Evolutionary conservation across 2,888 invertebrate genomes (phyloP).

Genomic region (Abrostola tripartita): DNA sequence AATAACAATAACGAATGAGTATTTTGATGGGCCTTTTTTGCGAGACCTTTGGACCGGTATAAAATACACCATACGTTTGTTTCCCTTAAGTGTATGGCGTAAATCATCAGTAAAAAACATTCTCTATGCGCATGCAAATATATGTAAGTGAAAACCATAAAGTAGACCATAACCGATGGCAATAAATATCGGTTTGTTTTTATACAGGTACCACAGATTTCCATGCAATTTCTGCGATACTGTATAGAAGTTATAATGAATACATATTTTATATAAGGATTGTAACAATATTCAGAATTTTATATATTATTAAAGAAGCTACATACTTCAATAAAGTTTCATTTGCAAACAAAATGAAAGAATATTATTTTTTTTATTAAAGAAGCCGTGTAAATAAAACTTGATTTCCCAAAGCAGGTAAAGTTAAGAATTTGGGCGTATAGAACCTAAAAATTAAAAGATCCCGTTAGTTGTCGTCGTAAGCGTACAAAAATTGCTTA

Average conservation of each 20-base stretch:
- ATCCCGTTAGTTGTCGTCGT: no score
- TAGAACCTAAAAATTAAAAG: no score
- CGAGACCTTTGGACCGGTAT: slow-evolving; percentile 11
- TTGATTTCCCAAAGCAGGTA: no score
- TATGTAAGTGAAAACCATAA: slow-evolving; percentile 6
- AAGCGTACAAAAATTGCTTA: no score
- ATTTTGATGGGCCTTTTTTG: slow-evolving; percentile 25
- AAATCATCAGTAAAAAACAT: slow-evolving; percentile 2
- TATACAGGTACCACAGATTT: slow-evolving; percentile 8
- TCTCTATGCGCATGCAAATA: not conserved
- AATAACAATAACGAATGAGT: slow-evolving; percentile 29
- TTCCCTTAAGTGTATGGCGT: not conserved
- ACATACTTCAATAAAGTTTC: no score
- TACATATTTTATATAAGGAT: no score
- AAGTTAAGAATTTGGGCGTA: no score
- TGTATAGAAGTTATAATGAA: slow-evolving; percentile 19
- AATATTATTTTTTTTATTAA: no score
- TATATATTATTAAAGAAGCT: no score
- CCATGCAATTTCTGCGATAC: slow-evolving; percentile 9
- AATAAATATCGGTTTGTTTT: slow-evolving; percentile 8
- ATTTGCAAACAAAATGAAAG: no score
- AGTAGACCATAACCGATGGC: not conserved
- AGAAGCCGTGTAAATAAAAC: no score
- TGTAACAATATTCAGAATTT: no score
- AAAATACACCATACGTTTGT: slow-evolving; percentile 8